Evolutionary conservation across 2,797 vertebrate genomes (phyloP).

Genomic region (Clamator glandarius): DNA sequence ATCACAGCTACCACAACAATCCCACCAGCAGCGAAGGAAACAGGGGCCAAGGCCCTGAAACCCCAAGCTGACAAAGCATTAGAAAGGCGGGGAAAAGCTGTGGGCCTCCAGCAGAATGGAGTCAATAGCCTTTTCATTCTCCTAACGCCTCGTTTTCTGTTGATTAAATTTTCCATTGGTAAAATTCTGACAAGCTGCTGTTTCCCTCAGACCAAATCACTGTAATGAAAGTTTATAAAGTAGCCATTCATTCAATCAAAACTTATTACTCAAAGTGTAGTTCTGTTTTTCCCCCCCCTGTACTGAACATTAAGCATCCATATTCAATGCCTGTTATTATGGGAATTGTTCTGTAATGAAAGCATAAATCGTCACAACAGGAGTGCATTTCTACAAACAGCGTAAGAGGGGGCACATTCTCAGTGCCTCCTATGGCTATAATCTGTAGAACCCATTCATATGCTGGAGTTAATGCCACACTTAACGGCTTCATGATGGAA

Average conservation of each 20-base stretch:
- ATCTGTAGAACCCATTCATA: conserved; percentile 33
- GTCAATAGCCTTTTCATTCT: not conserved
- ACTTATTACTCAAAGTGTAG: conserved; percentile 5
- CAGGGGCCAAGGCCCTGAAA: not conserved
- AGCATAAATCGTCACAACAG: conserved; percentile 53
- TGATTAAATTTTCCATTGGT: conserved; percentile 34
- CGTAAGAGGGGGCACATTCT: not conserved
- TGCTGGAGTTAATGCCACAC: conserved; percentile 45
- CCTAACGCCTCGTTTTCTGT: not conserved
- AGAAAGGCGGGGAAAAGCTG: not conserved
- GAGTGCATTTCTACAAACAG: conserved; percentile 32
- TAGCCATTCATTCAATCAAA: conserved; percentile 52
- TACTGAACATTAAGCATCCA: conserved; percentile 20
- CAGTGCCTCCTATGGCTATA: conserved; percentile 34
- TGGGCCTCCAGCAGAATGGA: not conserved
- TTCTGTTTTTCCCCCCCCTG: not conserved
- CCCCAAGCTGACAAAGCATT: not conserved
- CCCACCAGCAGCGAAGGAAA: not conserved
- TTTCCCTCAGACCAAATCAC: conserved; percentile 28
- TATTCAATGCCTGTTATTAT: conserved; percentile 50
- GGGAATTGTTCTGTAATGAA: conserved; percentile 62
- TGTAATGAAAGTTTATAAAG: conserved; percentile 52
- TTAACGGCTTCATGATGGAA: conserved; percentile 52
- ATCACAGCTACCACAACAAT: not conserved
- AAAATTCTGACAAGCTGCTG: not conserved